phyloP scores from a whole-genome alignment of 2,797 vertebrate species.

The Rhinophrynus dorsalis region DNA sequence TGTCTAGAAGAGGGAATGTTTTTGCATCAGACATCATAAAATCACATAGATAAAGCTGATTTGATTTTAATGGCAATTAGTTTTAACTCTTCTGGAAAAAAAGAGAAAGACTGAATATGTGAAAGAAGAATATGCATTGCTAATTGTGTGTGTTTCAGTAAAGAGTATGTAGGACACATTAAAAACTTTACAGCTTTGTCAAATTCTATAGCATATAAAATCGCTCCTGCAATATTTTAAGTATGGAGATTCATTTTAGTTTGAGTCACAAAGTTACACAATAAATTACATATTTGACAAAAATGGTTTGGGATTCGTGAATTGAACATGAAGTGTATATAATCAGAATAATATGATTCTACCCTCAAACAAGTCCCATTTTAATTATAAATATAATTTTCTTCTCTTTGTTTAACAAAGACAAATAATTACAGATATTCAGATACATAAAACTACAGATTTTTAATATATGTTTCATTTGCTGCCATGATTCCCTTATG shows the following conservation, averaged over 20 bases:
- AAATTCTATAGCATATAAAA: background rate
- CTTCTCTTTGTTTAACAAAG: conserved; percentile 7
- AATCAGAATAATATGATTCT: background rate
- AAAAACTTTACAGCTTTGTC: background rate
- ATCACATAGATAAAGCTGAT: conserved; percentile 34
- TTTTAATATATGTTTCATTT: conserved; percentile 47
- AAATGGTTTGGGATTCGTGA: no score
- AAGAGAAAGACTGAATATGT: background rate
- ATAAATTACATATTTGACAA: background rate
- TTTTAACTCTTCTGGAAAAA: conserved; percentile 22
- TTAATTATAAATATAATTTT: conserved; percentile 6
- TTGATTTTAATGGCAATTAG: conserved; percentile 48
- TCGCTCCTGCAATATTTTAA: background rate
- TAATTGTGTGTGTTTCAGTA: background rate
- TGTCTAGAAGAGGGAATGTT: conserved; percentile 40
- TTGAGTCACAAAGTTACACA: background rate
- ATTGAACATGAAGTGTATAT: background rate
- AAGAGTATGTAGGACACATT: background rate
- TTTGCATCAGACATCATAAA: conserved; percentile 46
- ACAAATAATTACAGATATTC: conserved; percentile 26
- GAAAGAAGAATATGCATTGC: background rate
- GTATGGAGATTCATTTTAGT: background rate
- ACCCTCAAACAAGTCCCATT: background rate
- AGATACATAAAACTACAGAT: conserved; percentile 5
- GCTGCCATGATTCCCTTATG: conserved; percentile 51